Percentiles rank a stretch among this genome's conserved stretches.
Evolutionary conservation across 1,140 invertebrate species (phyloP).

Genomic region (Pentalonia nigronervosa): DNA sequence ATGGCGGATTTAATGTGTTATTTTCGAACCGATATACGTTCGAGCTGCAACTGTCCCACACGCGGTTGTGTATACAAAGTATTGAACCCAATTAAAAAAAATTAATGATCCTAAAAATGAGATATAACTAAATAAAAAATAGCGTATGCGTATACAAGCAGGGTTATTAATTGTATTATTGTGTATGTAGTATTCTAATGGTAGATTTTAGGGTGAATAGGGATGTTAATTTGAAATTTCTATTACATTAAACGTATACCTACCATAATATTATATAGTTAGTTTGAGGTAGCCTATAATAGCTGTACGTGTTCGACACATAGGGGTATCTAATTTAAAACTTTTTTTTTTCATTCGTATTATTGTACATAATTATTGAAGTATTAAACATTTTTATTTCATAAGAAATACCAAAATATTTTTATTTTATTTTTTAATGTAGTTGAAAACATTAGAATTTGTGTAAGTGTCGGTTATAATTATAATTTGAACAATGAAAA

Average conservation of each 20-base stretch:
- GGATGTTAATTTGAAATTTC: neutral
- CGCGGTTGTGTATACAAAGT: neutral
- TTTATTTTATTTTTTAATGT: neutral
- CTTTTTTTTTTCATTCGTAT: neutral
- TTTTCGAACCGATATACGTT: neutral
- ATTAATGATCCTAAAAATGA: neutral
- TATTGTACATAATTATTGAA: neutral
- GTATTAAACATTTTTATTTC: neutral
- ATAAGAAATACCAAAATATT: neutral
- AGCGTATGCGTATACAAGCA: neutral
- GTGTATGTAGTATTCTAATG: neutral
- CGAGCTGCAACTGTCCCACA: neutral
- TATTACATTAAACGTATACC: slow-evolving; percentile 15
- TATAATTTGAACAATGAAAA: neutral
- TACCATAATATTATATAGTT: neutral
- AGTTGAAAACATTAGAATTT: neutral
- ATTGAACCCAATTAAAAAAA: slow-evolving; percentile 18
- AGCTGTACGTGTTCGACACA: neutral
- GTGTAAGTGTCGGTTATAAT: neutral
- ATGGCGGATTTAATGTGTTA: neutral
- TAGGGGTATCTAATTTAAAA: neutral
- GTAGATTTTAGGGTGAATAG: slow-evolving; percentile 1
- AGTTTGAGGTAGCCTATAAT: neutral
- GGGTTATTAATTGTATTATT: slow-evolving; percentile 39
- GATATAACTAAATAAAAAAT: slow-evolving; percentile 33